Percentiles rank a stretch among this genome's conserved stretches.
Evolutionary conservation across 2,888 invertebrate species (phyloP).

Genomic region (Ferrisia virgata): DNA sequence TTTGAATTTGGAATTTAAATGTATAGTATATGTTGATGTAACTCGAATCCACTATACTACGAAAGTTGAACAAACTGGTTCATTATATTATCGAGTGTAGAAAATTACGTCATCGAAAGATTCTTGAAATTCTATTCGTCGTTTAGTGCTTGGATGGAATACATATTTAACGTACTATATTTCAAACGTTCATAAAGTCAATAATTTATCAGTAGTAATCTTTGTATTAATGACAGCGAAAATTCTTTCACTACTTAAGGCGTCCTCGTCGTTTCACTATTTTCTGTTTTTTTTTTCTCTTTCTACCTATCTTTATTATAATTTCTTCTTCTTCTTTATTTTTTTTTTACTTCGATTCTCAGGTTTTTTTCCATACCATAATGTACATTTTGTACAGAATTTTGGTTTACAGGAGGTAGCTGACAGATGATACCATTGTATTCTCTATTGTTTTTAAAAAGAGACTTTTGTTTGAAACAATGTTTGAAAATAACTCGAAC

Average conservation of each 20-base stretch:
- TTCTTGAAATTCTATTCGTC: constrained; percentile 46
- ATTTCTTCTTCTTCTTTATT: not conserved
- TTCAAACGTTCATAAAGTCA: constrained; percentile 38
- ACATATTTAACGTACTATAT: constrained; percentile 13
- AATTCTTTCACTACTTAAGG: constrained; percentile 30
- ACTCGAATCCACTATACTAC: constrained; percentile 22
- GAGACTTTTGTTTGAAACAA: not conserved
- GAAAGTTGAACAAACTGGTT: constrained; percentile 46
- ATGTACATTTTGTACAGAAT: not conserved
- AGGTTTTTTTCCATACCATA: not conserved
- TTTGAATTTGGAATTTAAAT: constrained; percentile 29
- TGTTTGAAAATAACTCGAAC: not conserved
- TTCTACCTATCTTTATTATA: not conserved
- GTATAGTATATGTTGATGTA: constrained; percentile 22
- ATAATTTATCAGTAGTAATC: constrained; percentile 38
- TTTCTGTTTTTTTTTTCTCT: too few species aligned
- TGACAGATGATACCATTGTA: too few species aligned
- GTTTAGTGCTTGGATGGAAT: constrained; percentile 25
- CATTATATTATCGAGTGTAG: constrained; percentile 25
- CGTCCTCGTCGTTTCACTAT: not conserved
- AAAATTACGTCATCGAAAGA: constrained; percentile 44
- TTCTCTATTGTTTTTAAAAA: not conserved
- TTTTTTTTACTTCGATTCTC: not conserved
- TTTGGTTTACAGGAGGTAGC: too few species aligned
- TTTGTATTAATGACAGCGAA: constrained; percentile 27